phyloP scores from a whole-genome alignment of 2,888 invertebrate species.

The Standfussiana lucernea region DNA sequence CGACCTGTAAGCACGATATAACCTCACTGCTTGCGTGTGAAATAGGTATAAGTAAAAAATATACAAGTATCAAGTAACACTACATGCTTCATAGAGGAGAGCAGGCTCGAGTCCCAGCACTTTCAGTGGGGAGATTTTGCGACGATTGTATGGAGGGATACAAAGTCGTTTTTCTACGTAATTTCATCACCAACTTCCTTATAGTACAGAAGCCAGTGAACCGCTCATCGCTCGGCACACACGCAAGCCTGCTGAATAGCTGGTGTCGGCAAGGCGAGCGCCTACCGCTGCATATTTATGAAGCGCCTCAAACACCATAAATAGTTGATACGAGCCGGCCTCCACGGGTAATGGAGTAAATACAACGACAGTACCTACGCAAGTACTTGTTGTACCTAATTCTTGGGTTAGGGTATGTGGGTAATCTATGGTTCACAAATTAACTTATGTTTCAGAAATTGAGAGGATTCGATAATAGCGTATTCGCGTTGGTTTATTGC shows the following conservation, averaged over 20 bases:
- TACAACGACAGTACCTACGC: conserved; percentile 79
- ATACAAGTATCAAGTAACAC: not conserved
- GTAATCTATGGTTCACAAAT: not conserved
- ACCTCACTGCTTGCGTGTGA: not conserved
- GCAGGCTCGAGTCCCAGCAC: not conserved
- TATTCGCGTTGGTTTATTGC: not conserved
- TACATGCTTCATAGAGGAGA: too few relatives aligned
- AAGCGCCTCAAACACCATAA: conserved; percentile 91
- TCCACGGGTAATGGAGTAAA: conserved; percentile 88
- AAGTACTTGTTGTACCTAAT: conserved; percentile 73
- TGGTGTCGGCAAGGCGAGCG: conserved; percentile 90
- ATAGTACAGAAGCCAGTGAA: conserved; percentile 4
- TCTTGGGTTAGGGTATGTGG: conserved; percentile 69
- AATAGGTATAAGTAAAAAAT: not conserved
- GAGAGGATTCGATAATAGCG: not conserved
- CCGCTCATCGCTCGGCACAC: conserved; percentile 68
- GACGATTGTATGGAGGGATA: not conserved
- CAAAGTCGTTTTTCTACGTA: not conserved
- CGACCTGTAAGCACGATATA: not conserved
- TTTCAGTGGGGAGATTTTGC: not conserved
- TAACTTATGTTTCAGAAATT: not conserved
- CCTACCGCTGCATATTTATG: conserved; percentile 91
- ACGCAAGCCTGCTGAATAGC: conserved; percentile 85
- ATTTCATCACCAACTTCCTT: not conserved
- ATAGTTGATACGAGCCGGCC: conserved; percentile 89